A percentile compares a stretch with the other conserved stretches of the same genome.
These are phyloP conservation scores for Origma solitaria DNA, from an alignment of 2,113 vertebrate genomes.

Conservation along the genomic window DNA sequence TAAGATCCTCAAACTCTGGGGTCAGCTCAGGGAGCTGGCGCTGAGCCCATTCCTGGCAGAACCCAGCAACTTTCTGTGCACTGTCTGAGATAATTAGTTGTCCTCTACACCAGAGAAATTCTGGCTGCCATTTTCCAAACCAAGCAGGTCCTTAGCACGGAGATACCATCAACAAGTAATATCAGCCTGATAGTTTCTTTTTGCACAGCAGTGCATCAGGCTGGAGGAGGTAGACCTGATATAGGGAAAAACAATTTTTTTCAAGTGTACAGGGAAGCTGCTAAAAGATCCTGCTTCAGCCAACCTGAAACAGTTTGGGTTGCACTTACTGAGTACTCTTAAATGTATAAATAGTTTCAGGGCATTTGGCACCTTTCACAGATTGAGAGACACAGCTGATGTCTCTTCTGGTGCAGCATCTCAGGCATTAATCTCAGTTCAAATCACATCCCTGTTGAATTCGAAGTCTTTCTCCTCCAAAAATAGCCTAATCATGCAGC, in stretches of 20 bases:
- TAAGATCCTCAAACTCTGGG: neutral
- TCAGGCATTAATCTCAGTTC: neutral
- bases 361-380: slow-evolving; percentile 40
- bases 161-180: neutral
- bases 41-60: neutral
- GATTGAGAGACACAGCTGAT: slow-evolving; percentile 27
- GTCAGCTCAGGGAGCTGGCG: neutral
- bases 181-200: neutral
- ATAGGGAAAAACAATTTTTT: neutral
- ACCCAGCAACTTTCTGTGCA: neutral
- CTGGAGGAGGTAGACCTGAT: neutral
- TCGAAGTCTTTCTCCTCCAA: neutral
- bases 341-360: slow-evolving; percentile 36
- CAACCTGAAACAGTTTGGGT: slow-evolving; percentile 21
- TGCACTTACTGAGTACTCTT: neutral
- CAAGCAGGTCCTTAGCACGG: neutral
- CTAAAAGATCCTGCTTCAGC: slow-evolving; percentile 1
- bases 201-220: neutral
- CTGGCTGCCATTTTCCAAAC: neutral
- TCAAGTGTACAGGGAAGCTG: neutral
- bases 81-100: neutral
- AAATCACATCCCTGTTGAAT: neutral
- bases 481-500: neutral
- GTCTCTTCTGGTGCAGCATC: neutral
- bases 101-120: neutral